Evolutionary conservation across 2,888 invertebrate genomes (phyloP).

Genomic region (Cyrtodaria siliqua): DNA sequence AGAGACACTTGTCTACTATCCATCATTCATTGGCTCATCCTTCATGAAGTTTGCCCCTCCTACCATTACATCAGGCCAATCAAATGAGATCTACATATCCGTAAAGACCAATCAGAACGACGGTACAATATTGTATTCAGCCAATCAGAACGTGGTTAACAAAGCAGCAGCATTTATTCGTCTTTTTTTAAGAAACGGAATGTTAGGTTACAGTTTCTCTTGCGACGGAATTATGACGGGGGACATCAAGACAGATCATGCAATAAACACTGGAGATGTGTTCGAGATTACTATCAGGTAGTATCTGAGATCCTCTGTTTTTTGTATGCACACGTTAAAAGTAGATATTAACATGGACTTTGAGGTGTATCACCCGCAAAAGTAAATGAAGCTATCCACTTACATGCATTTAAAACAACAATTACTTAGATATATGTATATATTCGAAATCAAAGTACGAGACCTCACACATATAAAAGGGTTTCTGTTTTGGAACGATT

Average conservation of each 20-base stretch:
- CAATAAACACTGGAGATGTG: constrained; percentile 29
- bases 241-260: constrained; percentile 5
- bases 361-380: too few relatives aligned
- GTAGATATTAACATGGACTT: too few relatives aligned
- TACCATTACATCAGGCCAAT: constrained; percentile 15
- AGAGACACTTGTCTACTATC: constrained; percentile 46
- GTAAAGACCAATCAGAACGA: constrained; percentile 31
- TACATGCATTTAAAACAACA: too few relatives aligned
- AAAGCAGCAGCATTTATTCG: constrained; percentile 17
- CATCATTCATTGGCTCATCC: constrained; percentile 38
- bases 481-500: too few relatives aligned
- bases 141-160: constrained; percentile 16
- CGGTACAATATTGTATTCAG: constrained; percentile 34
- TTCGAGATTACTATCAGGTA: constrained; percentile 45
- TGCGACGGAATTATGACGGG: constrained; percentile 36
- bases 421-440: too few relatives aligned
- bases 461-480: too few relatives aligned
- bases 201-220: constrained; percentile 30
- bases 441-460: too few relatives aligned
- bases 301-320: too few relatives aligned
- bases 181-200: constrained; percentile 33
- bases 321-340: too few relatives aligned
- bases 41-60: constrained; percentile 28
- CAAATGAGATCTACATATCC: constrained; percentile 49
- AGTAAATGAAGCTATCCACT: too few relatives aligned